These are phyloP conservation scores for Seriola rivoliana DNA, from an alignment of 2,113 vertebrate species.

Conservation along the genomic window DNA sequence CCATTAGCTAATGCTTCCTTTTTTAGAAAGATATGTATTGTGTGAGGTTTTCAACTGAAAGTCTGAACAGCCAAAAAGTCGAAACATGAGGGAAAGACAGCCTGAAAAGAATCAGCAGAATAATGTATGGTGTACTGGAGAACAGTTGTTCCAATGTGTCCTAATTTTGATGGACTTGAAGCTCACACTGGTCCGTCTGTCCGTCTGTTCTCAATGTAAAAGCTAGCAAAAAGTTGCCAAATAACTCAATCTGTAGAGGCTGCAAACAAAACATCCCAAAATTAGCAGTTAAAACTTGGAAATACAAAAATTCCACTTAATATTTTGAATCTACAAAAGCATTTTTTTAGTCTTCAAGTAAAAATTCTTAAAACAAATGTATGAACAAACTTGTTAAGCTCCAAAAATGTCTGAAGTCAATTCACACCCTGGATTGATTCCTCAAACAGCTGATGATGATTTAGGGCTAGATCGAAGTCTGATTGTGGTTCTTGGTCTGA, in stretches of 20 bases:
- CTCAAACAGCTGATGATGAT: conserved; percentile 38
- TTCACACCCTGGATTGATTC: conserved; percentile 12
- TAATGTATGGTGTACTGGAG: neutral
- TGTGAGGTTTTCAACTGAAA: neutral
- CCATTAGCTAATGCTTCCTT: neutral
- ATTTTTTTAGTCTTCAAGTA: neutral
- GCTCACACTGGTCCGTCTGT: neutral
- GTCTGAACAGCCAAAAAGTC: neutral
- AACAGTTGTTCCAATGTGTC: neutral
- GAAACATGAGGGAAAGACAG: neutral
- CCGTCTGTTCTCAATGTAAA: neutral
- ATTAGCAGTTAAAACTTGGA: neutral
- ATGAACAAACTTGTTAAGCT: conserved; percentile 8
- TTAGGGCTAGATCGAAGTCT: conserved; percentile 47
- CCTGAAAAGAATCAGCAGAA: neutral
- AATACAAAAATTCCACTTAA: neutral
- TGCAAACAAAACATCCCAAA: too few relatives aligned
- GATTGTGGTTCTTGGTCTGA: conserved; percentile 62
- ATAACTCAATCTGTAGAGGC: neutral
- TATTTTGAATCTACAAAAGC: neutral
- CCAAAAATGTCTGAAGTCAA: conserved; percentile 2
- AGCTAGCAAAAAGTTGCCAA: neutral
- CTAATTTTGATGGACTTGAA: neutral
- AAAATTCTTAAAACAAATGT: neutral
- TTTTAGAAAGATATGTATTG: neutral